Base-by-base conservation (phyloP, 1,140 invertebrate species). In the Drosophila orosa region DNA sequence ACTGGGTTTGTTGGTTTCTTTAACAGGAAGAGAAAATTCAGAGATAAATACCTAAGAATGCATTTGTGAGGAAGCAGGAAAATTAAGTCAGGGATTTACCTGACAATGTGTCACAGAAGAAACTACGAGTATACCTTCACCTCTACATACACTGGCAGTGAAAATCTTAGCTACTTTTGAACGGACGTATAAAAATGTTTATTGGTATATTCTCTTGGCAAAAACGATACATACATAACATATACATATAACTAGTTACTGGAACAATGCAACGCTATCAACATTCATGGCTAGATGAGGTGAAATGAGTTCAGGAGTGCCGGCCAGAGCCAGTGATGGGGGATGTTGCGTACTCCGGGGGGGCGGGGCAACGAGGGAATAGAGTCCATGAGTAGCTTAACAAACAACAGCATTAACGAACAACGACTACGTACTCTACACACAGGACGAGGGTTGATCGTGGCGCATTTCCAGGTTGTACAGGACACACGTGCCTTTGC, bases 241-340 rank as follows among this genome's bases (percentile, higher is more conserved):
- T 74, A 80, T 65, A 80, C 75, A 83, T 72, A 80, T 80, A 83
- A 83, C 80, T 82, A 83, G 59, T 58, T 75, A 69, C 42, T 79
- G 47, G 50, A 78, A 71, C 74, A 74, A 83, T 63, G 63, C 66
- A 63, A 69, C 66, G 68, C 48, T 58, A 39, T 58, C 54, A 55
- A 71, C 65, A 47, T 75, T 61, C 78, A 72, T 63, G 79, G 56
- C 9, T 47, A 31, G 52, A 39, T 25, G 44, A 48, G 25, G 58
- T 47, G 27, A 24, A 61, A 17, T 61, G 24, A 35, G 39, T 60
- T 27, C 9, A 27, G 39, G 29, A 37, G 22, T 17, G 62, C 7
- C 31, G 27, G 60, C 19, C 17, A 8, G 29, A 35, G 60, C 19
- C 17, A 8, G 29, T 35, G n/a, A 29, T 29, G 40, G 55, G 58